Base-by-base conservation (phyloP, 2,797 vertebrate species). In the Hyperoplus lanceolatus region DNA sequence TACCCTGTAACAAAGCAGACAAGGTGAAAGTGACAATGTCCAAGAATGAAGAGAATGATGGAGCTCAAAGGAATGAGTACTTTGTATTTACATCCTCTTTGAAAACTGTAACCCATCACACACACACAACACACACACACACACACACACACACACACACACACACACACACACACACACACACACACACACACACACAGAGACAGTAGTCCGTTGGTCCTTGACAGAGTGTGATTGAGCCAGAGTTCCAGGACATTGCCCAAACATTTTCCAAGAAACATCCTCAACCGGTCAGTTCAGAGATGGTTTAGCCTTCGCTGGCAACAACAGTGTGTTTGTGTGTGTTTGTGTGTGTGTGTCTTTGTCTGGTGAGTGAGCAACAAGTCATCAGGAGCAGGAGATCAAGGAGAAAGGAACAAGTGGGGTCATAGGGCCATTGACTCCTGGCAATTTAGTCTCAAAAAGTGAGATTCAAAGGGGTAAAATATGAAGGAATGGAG, bases 271-370 rank as follows among this genome's bases (percentile, higher is more conserved):
- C 75, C 76, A 55, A 77, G 85, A 90, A 82, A 83, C 83, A 79
- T 65, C 87, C 89, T 87, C 61, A 73, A 80, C 85, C 75, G 85
- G 79, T 80, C 85, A 82, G 72, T 63, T 53, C 45, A n/a, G 69
- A 83, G 80, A 89, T 87, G 88, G 87, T 89, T 89, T 85, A 81
- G 82, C 74, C 89, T 88, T 77, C 77, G 82, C 56, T 77, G 84
- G 62, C 42, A 59, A 58, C 72, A 69, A 57, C 62, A 29, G 57
- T 66, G 29, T 54, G 50, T 36, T 10, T 50, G 54, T 55, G 53
- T 82, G 29, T 39, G 55, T 60, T 38, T 49, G 48, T 70, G 69
- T n/a, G 45, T 61, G 54, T 62, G 45, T 56, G 3, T 53, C 14
- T 60, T 14, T 75, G 51, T 67, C 61, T 79, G 61, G 3, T 12